Base-by-base conservation (phyloP, 2,888 invertebrate genomes). In the Eurytoma californica region DNA sequence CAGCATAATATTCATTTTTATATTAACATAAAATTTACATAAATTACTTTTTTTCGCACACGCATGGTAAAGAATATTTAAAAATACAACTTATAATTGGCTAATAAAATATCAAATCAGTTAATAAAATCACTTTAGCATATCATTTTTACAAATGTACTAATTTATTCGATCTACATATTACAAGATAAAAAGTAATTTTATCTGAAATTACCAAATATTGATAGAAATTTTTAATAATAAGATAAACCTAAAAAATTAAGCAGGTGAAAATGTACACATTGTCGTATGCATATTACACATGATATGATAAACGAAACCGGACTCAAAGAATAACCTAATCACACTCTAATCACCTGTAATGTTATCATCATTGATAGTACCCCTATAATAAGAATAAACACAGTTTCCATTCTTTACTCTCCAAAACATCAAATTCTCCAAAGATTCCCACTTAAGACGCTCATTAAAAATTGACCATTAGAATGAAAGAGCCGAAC, bases 331-430 rank as follows among this genome's bases (percentile, higher is more conserved):
- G n/a, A 18, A 69, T 70, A 24, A 69, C 63, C 30, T 72, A 77
- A 70, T 70, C 57, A 51, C 51, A 49, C 58, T 30, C 14, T 53
- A 39, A 72, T 60, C 60, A 24, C 30, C 20, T 24, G 16, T 51
- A 72, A 67, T 67, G 66, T 72, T 77, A 77, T 77, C 72, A 72
- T 51, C 24, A 20, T 63, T 63, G 69, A 66, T 60, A 67, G 58
- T 77, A 55, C 57, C 65, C n/a, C 57, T 65, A 58, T 9, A 39
- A 63, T 18, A 70, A 77, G 20, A 65, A 20, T 12, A 65, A 75
- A 72, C 53, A 20, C 24, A 51, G 4, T 9, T 39, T 18, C 63
- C 18, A 53, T 67, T 53, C n/a, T 58, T 20, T 0, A 3, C 20
- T 57, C 53, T 9, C 13, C 13, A 49, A 49, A 49, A 49, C 53